phyloP scores from a whole-genome alignment of 2,797 vertebrate species.

The Darevskia nairensis region DNA sequence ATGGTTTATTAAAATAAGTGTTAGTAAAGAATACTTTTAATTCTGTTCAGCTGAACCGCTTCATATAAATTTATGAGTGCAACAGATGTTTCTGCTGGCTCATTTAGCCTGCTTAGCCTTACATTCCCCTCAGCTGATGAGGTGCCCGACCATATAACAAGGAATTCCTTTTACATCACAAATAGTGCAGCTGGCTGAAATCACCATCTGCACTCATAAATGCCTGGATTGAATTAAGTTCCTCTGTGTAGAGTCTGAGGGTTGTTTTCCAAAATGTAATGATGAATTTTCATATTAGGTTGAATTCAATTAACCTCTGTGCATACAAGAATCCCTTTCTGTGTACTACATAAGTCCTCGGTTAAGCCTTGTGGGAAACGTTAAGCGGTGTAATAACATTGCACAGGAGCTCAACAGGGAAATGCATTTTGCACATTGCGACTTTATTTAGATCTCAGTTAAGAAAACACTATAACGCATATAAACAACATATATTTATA shows the following conservation, averaged over 20 bases:
- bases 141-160: constrained; percentile 64
- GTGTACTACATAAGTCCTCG: background rate
- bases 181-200: constrained; percentile 66
- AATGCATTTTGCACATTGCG: constrained; percentile 6
- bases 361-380: constrained; percentile 14
- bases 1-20: constrained; percentile 68
- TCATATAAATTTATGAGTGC: constrained; percentile 68
- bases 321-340: constrained; percentile 16
- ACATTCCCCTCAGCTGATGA: constrained; percentile 71
- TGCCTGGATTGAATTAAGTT: constrained; percentile 55
- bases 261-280: constrained; percentile 50
- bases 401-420: background rate
- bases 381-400: constrained; percentile 11
- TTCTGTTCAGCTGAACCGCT: constrained; percentile 66
- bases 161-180: constrained; percentile 71
- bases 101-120: constrained; percentile 58
- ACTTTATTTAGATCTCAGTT: constrained; percentile 9
- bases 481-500: background rate
- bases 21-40: constrained; percentile 70
- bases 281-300: constrained; percentile 35
- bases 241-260: constrained; percentile 47
- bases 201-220: constrained; percentile 66
- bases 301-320: constrained; percentile 14
- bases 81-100: constrained; percentile 72
- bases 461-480: background rate